Evolutionary conservation across 1,140 invertebrate species (phyloP).

Genomic region (Acyrthosiphon pisum): DNA sequence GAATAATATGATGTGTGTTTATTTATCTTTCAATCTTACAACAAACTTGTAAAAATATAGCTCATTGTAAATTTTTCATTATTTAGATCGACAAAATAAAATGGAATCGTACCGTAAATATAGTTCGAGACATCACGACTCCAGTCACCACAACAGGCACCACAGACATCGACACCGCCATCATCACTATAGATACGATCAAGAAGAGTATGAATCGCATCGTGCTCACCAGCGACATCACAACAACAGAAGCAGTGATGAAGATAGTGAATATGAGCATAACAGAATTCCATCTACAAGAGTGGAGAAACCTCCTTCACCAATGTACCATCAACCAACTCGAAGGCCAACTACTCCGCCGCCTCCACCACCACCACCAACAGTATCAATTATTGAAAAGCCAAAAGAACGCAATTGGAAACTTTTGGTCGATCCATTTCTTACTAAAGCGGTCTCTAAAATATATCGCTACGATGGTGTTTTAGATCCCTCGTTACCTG

Average conservation of each 20-base stretch:
- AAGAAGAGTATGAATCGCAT: conserved; percentile 27
- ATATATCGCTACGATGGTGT: conserved; percentile 77
- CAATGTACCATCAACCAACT: conserved; percentile 13
- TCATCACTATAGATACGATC: conserved; percentile 6
- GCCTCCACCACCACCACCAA: neutral
- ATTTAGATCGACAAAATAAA: conserved; percentile 45
- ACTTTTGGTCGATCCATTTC: conserved; percentile 85
- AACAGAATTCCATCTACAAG: neutral
- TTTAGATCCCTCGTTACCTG: conserved; percentile 80
- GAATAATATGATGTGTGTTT: neutral
- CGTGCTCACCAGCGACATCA: conserved; percentile 35
- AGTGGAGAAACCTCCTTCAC: conserved; percentile 52
- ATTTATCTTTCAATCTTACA: neutral
- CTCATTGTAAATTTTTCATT: conserved; percentile 6
- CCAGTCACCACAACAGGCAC: conserved; percentile 39
- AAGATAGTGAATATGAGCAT: conserved; percentile 31
- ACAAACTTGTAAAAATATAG: neutral
- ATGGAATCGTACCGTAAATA: conserved; percentile 51
- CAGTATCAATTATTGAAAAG: conserved; percentile 39
- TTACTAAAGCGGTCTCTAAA: conserved; percentile 76
- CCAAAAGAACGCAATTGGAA: conserved; percentile 75
- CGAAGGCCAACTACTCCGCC: conserved; percentile 30
- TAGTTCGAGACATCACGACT: conserved; percentile 54
- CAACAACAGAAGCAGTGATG: conserved; percentile 26
- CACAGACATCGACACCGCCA: conserved; percentile 42